Evolutionary conservation across 2,888 invertebrate genomes (phyloP).

Genomic region (Colletes collaris): DNA sequence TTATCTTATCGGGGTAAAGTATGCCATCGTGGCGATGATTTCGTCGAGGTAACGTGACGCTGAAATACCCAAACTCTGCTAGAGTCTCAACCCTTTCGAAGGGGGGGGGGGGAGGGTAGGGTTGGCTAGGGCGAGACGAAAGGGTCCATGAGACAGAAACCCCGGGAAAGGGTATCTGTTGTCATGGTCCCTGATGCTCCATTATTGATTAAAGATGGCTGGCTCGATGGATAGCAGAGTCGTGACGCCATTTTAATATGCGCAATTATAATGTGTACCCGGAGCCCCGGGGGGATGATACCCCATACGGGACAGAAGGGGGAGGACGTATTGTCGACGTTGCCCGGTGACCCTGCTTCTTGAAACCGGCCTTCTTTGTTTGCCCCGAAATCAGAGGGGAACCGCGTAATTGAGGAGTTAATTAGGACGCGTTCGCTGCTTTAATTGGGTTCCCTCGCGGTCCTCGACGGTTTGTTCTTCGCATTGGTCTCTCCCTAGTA

Average conservation of each 20-base stretch:
- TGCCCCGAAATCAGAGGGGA: conserved; percentile 74
- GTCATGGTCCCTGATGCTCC: conserved; percentile 83
- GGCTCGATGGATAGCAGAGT: conserved; percentile 69
- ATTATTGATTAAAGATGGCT: conserved; percentile 83
- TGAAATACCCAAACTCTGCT: conserved; percentile 38
- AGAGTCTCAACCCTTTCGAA: conserved; percentile 59
- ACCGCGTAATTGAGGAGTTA: conserved; percentile 82
- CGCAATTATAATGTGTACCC: conserved; percentile 82
- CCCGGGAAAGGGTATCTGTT: conserved; percentile 81
- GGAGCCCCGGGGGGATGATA: conserved; percentile 56
- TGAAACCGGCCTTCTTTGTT: conserved; percentile 76
- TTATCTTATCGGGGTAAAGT: not conserved
- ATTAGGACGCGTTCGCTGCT: conserved; percentile 80
- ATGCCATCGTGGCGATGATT: conserved; percentile 12
- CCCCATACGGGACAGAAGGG: conserved; percentile 17
- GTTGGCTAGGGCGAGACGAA: conserved; percentile 68
- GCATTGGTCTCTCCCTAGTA: conserved; percentile 2
- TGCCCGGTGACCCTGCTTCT: conserved; percentile 60
- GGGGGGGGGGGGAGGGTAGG: conserved; percentile 15
- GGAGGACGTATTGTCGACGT: conserved; percentile 37
- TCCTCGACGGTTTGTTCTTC: conserved; percentile 13
- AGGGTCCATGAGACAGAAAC: conserved; percentile 77
- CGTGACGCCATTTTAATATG: conserved; percentile 83
- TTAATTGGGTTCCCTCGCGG: conserved; percentile 75
- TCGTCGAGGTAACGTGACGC: conserved; percentile 57